These are phyloP conservation scores for Scaptodrosophila lebanonensis DNA, from an alignment of 1,140 invertebrate genomes.

Conservation along the genomic window DNA sequence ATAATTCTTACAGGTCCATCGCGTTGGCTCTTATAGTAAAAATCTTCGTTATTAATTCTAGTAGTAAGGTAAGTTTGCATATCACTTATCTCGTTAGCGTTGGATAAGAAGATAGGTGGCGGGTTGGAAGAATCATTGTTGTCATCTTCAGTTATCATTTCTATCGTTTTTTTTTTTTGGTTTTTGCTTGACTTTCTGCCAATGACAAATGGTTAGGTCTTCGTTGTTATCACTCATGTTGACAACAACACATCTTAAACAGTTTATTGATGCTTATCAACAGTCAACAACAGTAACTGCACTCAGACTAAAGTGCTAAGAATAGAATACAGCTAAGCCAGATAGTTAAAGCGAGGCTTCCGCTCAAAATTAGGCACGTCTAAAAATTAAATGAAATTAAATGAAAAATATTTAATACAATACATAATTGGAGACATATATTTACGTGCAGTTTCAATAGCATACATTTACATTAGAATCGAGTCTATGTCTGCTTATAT, in stretches of 20 bases:
- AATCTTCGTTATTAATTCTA: conserved; percentile 9
- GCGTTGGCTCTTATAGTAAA: conserved; percentile 14
- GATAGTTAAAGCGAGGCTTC: background rate
- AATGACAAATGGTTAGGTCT: too few relatives aligned
- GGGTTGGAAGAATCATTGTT: too few relatives aligned
- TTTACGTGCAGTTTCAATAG: too few relatives aligned
- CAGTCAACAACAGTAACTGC: background rate
- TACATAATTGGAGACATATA: too few relatives aligned
- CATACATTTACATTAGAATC: too few relatives aligned
- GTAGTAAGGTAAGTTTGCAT: conserved; percentile 5
- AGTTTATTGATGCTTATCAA: conserved; percentile 14
- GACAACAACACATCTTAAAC: background rate
- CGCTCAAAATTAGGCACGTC: conserved; percentile 5
- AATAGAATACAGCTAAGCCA: too few relatives aligned
- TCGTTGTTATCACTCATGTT: background rate
- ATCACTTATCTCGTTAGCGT: conserved; percentile 5
- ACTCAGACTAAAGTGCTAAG: background rate
- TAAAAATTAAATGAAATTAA: too few relatives aligned
- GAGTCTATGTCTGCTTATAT: too few relatives aligned
- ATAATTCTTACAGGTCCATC: conserved; percentile 18
- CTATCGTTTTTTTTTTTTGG: conserved; percentile 1
- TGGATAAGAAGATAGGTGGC: conserved; percentile 19
- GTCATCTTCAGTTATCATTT: too few relatives aligned
- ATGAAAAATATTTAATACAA: too few relatives aligned
- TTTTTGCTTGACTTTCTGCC: too few relatives aligned